These are phyloP conservation scores for Drosophila demipolita DNA, from an alignment of 2,888 invertebrate species.

Conservation along the genomic window DNA sequence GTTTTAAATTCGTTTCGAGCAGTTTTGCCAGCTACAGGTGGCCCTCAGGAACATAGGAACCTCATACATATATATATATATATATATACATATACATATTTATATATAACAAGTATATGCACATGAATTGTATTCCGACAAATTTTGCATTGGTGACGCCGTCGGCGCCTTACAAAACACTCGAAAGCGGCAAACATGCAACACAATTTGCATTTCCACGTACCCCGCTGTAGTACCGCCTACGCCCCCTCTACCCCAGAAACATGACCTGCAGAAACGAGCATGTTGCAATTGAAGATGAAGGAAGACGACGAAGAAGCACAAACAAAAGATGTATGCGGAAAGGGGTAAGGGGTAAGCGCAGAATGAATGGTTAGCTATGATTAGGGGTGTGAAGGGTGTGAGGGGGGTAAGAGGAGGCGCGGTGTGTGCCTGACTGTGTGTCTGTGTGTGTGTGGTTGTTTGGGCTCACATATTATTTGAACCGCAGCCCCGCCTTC, in stretches of 20 bases:
- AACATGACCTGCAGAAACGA: conserved; percentile 18
- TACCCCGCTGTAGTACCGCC: conserved; percentile 4
- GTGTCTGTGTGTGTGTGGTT: background rate
- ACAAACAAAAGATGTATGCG: background rate
- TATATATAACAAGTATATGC: conserved; percentile 1
- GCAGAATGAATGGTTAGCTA: background rate
- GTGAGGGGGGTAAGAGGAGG: too few species aligned
- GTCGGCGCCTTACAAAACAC: conserved; percentile 63
- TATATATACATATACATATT: background rate
- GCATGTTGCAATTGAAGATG: conserved; percentile 24
- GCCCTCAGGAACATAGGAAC: conserved; percentile 15
- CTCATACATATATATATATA: background rate
- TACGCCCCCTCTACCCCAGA: background rate
- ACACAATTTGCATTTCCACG: conserved; percentile 57
- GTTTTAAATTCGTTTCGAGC: conserved; percentile 32
- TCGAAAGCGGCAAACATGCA: conserved; percentile 58
- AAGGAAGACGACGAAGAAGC: conserved; percentile 1
- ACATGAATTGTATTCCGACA: conserved; percentile 27
- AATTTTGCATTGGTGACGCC: conserved; percentile 49
- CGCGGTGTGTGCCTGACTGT: background rate
- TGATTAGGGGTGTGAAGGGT: background rate
- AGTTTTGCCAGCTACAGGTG: conserved; percentile 47
- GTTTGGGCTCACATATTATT: conserved; percentile 22
- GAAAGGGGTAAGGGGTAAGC: background rate
- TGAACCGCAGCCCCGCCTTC: background rate